phyloP scores from a whole-genome alignment of 1,140 invertebrate species.

The Drosophila orosa region DNA sequence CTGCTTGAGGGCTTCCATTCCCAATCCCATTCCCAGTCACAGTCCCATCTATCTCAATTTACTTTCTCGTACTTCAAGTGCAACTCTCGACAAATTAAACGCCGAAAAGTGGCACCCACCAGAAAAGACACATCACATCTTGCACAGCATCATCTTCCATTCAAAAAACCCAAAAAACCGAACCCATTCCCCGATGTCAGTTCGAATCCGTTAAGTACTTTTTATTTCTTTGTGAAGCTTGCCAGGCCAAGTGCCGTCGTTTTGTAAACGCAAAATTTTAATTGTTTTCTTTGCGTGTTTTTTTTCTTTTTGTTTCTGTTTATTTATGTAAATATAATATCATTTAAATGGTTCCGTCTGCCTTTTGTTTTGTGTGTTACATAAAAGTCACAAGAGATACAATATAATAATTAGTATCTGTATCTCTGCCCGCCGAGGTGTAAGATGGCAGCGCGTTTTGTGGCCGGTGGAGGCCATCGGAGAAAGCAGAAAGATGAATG shows the following conservation, averaged over 20 bases:
- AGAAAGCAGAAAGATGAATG: slow-evolving; percentile 72
- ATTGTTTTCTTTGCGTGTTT: slow-evolving; percentile 45
- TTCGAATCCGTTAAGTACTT: slow-evolving; percentile 62
- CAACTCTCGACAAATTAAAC: slow-evolving; percentile 80
- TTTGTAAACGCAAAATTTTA: slow-evolving; percentile 68
- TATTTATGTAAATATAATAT: slow-evolving; percentile 79
- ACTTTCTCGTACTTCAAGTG: slow-evolving; percentile 76
- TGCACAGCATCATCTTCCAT: slow-evolving; percentile 7
- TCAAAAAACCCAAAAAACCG: slow-evolving; percentile 36
- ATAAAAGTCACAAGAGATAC: slow-evolving; percentile 73
- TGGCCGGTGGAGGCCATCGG: slow-evolving; percentile 28
- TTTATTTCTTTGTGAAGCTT: neutral
- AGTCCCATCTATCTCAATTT: slow-evolving; percentile 69
- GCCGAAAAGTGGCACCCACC: slow-evolving; percentile 74
- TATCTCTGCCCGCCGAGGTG: slow-evolving; percentile 56
- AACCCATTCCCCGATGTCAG: slow-evolving; percentile 64
- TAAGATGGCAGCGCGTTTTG: slow-evolving; percentile 53
- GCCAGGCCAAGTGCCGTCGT: slow-evolving; percentile 37
- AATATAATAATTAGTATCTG: slow-evolving; percentile 78
- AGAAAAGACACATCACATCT: slow-evolving; percentile 25
- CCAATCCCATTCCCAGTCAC: slow-evolving; percentile 7
- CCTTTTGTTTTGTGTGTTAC: slow-evolving; percentile 53
- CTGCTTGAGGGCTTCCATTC: slow-evolving; percentile 30
- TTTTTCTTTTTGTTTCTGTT: slow-evolving; percentile 46
- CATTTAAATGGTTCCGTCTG: slow-evolving; percentile 67